Evolutionary conservation across 2,888 invertebrate species (phyloP), one percentile per base, ranked within the genome.

Genomic region (Tanytarsus gracilentus): DNA sequence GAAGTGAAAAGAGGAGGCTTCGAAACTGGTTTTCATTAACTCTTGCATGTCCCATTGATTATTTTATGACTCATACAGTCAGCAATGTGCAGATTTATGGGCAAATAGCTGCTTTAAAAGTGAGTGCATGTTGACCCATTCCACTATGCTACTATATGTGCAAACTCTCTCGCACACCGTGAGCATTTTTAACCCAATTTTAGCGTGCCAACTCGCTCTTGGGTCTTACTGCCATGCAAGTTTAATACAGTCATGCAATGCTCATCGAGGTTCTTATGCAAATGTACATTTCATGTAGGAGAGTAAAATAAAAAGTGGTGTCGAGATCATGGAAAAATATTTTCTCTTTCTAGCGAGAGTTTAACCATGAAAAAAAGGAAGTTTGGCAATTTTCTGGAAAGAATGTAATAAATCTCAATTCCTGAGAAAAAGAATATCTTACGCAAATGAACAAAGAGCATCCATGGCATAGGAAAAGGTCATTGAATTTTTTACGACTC

Each of bases 31-130:
- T 44, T 44, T 44, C 44, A 44, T 44, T 44, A 44, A 44, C 44
- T 44, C 21, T 44, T 36, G 36, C 36, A 36, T 44, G 18, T 16
- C 44, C 44, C 18, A 23, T 44, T 11, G 23, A 8, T 44, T 44
- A 33, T 44, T 55, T 36, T 55, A 40, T 55, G 55, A 55, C 55
- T 55, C 55, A 55, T 55, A 26, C 27, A 18, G n/a, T 39, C 39
- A 55, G 40, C 25, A 55, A 55, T 55, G 55, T 14, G 26, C n/a
- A n/a, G n/a, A n/a, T n/a, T n/a, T n/a, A n/a, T n/a, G n/a, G 44
- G 44, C 44, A 21, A 44, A 44, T 18, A 44, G 21, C 11, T n/a
- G n/a, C n/a, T n/a, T n/a, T n/a, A n/a, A n/a, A n/a, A n/a, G n/a
- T n/a, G n/a, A n/a, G n/a, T n/a, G n/a, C n/a, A n/a, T n/a, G n/a